phyloP scores from a whole-genome alignment of 2,888 invertebrate species.

The Drosophila prostipennis region DNA sequence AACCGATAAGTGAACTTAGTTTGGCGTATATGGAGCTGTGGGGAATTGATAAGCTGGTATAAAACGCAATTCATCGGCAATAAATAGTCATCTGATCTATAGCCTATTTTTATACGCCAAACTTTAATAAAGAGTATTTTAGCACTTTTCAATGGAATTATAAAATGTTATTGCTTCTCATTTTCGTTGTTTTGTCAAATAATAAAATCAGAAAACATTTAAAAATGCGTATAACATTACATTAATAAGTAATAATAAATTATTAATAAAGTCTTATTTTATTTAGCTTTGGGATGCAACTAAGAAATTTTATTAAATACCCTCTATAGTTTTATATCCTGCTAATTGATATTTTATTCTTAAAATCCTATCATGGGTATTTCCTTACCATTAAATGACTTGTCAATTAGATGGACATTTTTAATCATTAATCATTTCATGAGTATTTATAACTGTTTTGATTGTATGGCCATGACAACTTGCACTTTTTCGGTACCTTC shows the following conservation, averaged over 20 bases:
- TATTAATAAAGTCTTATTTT: no score
- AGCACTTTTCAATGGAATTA: no score
- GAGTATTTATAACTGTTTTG: conserved; percentile 5
- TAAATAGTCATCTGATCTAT: conserved; percentile 17
- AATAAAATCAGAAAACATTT: no score
- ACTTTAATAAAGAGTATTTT: not conserved
- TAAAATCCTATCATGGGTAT: no score
- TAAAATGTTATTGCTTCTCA: not conserved
- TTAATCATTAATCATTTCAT: not conserved
- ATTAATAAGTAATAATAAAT: no score
- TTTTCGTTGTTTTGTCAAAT: no score
- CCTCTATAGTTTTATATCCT: no score
- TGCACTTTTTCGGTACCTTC: conserved; percentile 19
- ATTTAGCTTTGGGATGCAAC: no score
- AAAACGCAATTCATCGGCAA: conserved; percentile 12
- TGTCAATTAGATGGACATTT: not conserved
- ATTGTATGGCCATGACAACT: conserved; percentile 14
- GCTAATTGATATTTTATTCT: no score
- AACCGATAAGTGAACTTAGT: not conserved
- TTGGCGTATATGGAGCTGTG: not conserved
- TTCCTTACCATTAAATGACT: not conserved
- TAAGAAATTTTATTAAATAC: no score
- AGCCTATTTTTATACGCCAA: not conserved
- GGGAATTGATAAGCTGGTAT: not conserved
- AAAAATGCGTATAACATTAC: no score